Percentiles rank a stretch among this genome's conserved stretches.
phyloP scores from a whole-genome alignment of 2,797 vertebrate species.

The Microctenopoma lineatum region DNA sequence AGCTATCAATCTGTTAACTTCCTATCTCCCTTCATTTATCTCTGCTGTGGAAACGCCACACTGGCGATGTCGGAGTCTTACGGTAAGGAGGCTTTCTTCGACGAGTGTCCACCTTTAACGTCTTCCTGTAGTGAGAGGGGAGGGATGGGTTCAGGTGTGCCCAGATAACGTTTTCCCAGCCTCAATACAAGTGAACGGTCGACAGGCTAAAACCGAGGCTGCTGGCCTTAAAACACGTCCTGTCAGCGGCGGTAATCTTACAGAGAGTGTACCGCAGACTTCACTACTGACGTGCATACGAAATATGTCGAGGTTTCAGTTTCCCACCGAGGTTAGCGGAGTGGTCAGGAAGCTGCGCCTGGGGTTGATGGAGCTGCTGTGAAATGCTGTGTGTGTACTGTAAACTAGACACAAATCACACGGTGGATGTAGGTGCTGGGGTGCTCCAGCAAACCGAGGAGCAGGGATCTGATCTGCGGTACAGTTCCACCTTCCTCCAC shows the following conservation, averaged over 20 bases:
- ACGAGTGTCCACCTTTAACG: neutral
- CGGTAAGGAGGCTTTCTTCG: constrained; percentile 73
- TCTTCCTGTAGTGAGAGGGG: neutral
- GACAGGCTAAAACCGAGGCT: constrained; percentile 63
- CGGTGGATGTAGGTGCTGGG: neutral
- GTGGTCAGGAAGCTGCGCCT: constrained; percentile 10
- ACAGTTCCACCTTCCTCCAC: neutral
- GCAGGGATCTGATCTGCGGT: too few species aligned
- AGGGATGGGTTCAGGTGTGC: constrained; percentile 65
- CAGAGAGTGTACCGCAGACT: neutral
- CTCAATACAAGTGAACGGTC: constrained; percentile 62
- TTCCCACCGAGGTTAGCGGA: neutral
- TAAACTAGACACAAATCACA: too few species aligned
- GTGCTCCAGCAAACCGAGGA: too few species aligned
- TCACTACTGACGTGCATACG: neutral
- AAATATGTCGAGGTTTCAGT: neutral
- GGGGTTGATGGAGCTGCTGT: constrained; percentile 9
- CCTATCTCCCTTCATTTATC: neutral
- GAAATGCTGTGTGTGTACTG: neutral
- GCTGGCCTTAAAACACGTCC: constrained; percentile 41
- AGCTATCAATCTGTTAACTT: constrained; percentile 57
- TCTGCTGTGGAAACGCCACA: constrained; percentile 50
- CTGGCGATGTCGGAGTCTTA: constrained; percentile 87
- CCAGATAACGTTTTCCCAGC: constrained; percentile 40
- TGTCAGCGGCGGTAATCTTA: constrained; percentile 32